Evolutionary conservation across 2,113 vertebrate genomes (phyloP).

Genomic region (Cettia cetti): DNA sequence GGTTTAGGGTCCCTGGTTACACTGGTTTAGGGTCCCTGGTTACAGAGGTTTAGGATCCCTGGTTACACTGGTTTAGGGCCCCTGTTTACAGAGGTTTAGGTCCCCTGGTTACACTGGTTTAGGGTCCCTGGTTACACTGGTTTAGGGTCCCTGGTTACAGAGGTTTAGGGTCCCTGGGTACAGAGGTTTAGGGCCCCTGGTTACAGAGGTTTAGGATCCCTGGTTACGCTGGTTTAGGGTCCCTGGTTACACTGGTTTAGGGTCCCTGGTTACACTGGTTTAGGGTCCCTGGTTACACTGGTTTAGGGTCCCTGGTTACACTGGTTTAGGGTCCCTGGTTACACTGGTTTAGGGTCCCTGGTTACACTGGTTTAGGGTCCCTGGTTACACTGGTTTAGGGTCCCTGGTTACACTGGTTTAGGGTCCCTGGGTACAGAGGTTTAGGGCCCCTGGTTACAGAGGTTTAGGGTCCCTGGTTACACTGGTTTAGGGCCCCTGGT

Average conservation of each 20-base stretch:
- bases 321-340: neutral
- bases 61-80: too few species aligned
- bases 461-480: neutral
- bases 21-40: neutral
- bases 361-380: fast-evolving
- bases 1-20: neutral
- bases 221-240: neutral
- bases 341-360: neutral
- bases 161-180: neutral
- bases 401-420: neutral
- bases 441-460: neutral
- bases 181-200: neutral
- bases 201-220: neutral
- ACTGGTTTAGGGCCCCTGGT: too few species aligned
- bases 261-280: neutral
- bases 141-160: fast-evolving
- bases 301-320: neutral
- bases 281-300: neutral
- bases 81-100: neutral
- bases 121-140: fast-evolving
- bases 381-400: neutral
- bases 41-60: neutral
- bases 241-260: neutral
- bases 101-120: neutral
- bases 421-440: neutral